Evolutionary conservation across 2,113 vertebrate species (phyloP), one percentile per base, ranked within the genome.

Genomic region (Sterrhoptilus dennistouni): DNA sequence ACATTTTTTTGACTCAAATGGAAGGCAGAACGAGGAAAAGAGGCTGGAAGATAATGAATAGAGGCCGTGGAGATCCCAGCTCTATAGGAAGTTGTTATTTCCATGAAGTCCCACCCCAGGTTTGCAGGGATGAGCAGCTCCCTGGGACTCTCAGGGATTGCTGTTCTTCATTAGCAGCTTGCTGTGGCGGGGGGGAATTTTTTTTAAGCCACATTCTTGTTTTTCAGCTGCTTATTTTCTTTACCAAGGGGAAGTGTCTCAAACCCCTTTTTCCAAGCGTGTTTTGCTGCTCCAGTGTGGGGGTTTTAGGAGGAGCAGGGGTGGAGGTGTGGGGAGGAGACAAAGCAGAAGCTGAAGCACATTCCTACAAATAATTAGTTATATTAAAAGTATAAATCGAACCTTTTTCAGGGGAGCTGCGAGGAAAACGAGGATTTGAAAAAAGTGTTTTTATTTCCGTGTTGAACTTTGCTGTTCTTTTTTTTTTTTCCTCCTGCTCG

Each of bases 391-490:
- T 11, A 33, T 33, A 42, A 70, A 63, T 9, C 9, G 16, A 83
- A 27, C 19, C 5, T 20, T 60, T 57, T 72, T 24, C 5, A 2
- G 14, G 4, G 2, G 3, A n/a, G 5, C 38, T n/a, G n/a, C 4
- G 64, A 40, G 60, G 27, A 52, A 24, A 75, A 57, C 11, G 23
- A 44, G 54, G 5, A 3, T 25, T 38, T 52, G 29, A 27, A 65
- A 47, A 36, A 69, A 53, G 1, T 1, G 6, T 47, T 89, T 81
- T 4, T 5, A 50, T 93, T 93, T 66, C 64, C 4, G 0, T 2
- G n/a, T 33, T 70, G 76, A 77, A 84, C 80, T 91, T 77, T 0
- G 5, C 2, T 14, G 38, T 5, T 49, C 1, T n/a, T 71, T n/a
- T 7, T 49, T 49, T 49, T 2, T 52, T 28, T 52, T 10, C 10